phyloP scores from a whole-genome alignment of 2,888 invertebrate genomes.

The Athalia cordata region DNA sequence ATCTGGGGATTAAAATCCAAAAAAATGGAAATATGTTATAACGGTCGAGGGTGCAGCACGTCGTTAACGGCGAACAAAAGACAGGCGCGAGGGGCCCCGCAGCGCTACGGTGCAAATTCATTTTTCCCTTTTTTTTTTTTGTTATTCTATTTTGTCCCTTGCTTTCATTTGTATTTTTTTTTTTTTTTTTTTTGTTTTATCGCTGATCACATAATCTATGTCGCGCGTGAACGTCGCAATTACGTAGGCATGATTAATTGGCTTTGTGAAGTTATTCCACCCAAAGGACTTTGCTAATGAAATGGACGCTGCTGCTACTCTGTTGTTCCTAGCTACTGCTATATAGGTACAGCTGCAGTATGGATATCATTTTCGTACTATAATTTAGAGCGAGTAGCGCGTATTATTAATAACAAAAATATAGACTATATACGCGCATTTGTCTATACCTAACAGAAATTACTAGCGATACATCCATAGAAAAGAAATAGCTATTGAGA shows the following conservation, averaged over 20 bases:
- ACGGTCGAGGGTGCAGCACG: background rate
- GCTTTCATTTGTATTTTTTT: background rate
- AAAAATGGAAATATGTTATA: background rate
- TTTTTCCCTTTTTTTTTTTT: conserved; percentile 18
- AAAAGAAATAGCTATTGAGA: no score
- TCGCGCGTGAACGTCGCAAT: conserved; percentile 41
- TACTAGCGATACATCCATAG: no score
- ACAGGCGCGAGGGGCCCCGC: background rate
- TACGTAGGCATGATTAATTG: conserved; percentile 44
- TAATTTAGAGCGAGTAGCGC: conserved; percentile 21
- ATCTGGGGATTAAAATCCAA: no score
- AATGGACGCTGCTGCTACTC: conserved; percentile 19
- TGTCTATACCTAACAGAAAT: no score
- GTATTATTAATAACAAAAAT: background rate
- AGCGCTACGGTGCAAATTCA: background rate
- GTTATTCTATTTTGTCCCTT: background rate
- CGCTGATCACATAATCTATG: conserved; percentile 38
- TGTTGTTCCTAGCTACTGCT: background rate
- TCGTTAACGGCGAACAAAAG: conserved; percentile 35
- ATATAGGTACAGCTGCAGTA: background rate
- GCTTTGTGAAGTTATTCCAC: conserved; percentile 40
- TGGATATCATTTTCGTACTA: conserved; percentile 41
- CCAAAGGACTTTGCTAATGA: conserved; percentile 43
- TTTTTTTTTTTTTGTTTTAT: conserved; percentile 6
- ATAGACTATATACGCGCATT: no score